These are phyloP conservation scores for Xerus inauris DNA, from an alignment of 2,113 vertebrate species.

Conservation along the genomic window DNA sequence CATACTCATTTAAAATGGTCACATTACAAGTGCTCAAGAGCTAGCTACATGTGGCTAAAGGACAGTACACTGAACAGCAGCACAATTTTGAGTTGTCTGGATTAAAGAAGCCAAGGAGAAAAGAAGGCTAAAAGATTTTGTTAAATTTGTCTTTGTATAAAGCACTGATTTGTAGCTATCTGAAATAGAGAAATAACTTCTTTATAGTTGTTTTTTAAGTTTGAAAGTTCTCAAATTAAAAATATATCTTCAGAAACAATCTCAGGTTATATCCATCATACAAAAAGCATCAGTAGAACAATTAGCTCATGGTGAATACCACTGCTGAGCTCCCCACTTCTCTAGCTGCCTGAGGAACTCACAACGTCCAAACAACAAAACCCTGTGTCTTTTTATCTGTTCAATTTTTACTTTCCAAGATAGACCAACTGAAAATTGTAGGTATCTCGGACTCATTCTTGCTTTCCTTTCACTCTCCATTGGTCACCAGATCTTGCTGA, in stretches of 20 bases:
- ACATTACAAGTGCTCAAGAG: neutral
- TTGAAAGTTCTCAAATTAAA: slow-evolving; percentile 1
- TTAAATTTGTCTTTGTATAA: neutral
- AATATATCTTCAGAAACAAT: neutral
- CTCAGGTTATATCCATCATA: neutral
- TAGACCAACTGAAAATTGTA: neutral
- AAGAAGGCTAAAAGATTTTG: neutral
- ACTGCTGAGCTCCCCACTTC: neutral
- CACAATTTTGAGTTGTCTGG: neutral
- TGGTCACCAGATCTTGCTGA: neutral
- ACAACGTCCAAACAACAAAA: neutral
- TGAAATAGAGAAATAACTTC: neutral
- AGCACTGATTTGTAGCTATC: neutral
- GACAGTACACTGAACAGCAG: too few species aligned
- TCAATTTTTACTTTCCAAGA: neutral
- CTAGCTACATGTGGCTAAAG: neutral
- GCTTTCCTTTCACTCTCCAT: neutral
- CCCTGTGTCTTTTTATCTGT: neutral
- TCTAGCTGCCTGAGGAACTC: neutral
- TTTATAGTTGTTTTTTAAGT: neutral
- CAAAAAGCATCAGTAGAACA: neutral
- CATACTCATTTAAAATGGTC: neutral
- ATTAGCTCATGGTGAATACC: neutral
- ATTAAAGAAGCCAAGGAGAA: neutral
- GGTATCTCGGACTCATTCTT: neutral